These are phyloP conservation scores for Chirona hameri DNA, from an alignment of 2,888 invertebrate genomes.

Conservation along the genomic window DNA sequence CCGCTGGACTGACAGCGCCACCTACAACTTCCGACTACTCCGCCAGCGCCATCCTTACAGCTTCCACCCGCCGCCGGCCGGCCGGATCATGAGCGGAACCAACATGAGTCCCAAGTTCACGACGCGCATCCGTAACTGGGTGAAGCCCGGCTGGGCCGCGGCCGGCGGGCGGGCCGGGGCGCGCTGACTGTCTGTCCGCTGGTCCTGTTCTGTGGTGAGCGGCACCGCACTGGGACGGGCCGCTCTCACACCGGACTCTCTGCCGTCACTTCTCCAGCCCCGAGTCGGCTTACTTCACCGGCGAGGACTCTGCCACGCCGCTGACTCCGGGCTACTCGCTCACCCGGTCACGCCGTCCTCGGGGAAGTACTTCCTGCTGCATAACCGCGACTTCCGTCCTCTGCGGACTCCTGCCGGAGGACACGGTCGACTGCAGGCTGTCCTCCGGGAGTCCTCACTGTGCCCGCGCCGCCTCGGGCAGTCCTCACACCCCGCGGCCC, in stretches of 20 bases:
- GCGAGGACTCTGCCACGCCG: slow-evolving; percentile 44
- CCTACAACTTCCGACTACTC: background rate
- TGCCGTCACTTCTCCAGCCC: slow-evolving; percentile 64
- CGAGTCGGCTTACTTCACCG: slow-evolving; percentile 82
- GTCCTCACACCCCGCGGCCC: background rate
- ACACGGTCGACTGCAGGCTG: background rate
- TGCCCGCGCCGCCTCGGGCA: background rate
- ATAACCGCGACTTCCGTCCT: slow-evolving; percentile 27
- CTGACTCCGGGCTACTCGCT: slow-evolving; percentile 39
- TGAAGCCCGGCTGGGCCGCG: slow-evolving; percentile 1
- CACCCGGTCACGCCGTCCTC: slow-evolving; percentile 43
- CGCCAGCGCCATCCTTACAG: background rate
- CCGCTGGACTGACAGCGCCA: background rate
- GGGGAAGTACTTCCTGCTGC: slow-evolving; percentile 35
- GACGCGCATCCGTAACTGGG: background rate
- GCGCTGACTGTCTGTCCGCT: background rate
- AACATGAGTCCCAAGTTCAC: slow-evolving; percentile 28
- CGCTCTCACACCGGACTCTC: slow-evolving; percentile 1
- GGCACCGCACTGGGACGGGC: background rate
- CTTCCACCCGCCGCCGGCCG: background rate
- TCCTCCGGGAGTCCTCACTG: background rate
- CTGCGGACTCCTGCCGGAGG: background rate
- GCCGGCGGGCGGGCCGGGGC: background rate
- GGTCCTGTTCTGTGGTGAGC: background rate
- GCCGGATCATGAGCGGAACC: background rate